Evolutionary conservation across 1,140 invertebrate genomes (phyloP).

Genomic region (Dendrolimus punctatus): DNA sequence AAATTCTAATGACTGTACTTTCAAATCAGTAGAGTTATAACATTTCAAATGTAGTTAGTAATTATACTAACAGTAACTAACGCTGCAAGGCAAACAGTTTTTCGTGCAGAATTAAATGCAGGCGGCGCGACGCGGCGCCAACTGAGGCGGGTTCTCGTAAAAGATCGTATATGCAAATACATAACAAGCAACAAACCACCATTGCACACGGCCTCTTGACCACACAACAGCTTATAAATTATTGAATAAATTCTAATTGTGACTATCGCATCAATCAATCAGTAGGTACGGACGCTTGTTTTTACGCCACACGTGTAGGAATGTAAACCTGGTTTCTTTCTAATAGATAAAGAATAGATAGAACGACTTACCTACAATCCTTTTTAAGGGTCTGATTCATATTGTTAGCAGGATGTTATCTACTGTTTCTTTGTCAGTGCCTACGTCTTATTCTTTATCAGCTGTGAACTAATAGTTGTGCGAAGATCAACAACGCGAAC

Average conservation of each 20-base stretch:
- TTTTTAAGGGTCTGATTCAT: slow-evolving; percentile 4
- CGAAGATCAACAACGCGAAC: too few relatives aligned
- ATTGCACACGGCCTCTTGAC: slow-evolving; percentile 39
- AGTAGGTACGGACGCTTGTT: slow-evolving; percentile 16
- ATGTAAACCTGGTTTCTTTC: slow-evolving; percentile 8
- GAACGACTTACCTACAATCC: slow-evolving; percentile 5
- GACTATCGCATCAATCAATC: slow-evolving; percentile 49
- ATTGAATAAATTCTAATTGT: slow-evolving; percentile 57
- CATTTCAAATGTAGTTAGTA: too few relatives aligned
- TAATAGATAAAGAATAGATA: slow-evolving; percentile 3
- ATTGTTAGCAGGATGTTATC: neutral
- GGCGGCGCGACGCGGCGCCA: slow-evolving; percentile 59
- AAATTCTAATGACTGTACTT: too few relatives aligned
- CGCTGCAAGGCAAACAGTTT: slow-evolving; percentile 55
- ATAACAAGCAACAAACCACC: slow-evolving; percentile 29
- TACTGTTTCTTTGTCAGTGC: too few relatives aligned
- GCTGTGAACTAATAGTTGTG: too few relatives aligned
- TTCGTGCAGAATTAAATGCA: slow-evolving; percentile 51
- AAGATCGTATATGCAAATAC: slow-evolving; percentile 57
- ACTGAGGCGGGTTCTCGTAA: slow-evolving; percentile 45
- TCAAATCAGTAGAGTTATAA: too few relatives aligned
- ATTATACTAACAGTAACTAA: slow-evolving; percentile 43
- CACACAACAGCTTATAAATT: slow-evolving; percentile 53
- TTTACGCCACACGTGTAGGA: slow-evolving; percentile 20
- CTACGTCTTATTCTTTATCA: too few relatives aligned